These are phyloP conservation scores for Acanthisitta chloris DNA, from an alignment of 2,113 vertebrate species.

Conservation along the genomic window DNA sequence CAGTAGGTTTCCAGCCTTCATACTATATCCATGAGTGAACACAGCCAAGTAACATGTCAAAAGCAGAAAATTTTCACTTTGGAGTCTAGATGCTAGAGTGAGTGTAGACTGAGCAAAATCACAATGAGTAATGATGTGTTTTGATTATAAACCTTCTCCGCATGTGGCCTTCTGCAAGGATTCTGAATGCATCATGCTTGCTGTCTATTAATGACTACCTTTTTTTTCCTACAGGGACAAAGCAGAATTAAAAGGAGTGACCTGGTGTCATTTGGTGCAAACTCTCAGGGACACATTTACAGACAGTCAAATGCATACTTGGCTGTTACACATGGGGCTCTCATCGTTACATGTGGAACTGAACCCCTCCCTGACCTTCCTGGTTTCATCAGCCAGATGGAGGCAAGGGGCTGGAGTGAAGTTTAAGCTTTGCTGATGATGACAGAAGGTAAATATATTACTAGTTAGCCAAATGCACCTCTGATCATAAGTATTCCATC, in stretches of 20 bases:
- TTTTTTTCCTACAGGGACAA: neutral
- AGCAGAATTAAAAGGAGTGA: neutral
- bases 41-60: slow-evolving; percentile 13
- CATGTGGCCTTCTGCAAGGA: slow-evolving; percentile 15
- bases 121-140: slow-evolving; percentile 23
- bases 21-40: neutral
- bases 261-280: neutral
- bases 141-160: slow-evolving; percentile 31
- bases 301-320: neutral
- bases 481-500: neutral
- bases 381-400: neutral
- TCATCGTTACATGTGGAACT: neutral
- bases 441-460: neutral
- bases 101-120: neutral
- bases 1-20: slow-evolving; percentile 18
- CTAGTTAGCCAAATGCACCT: neutral
- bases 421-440: neutral
- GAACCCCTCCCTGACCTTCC: neutral
- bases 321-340: neutral
- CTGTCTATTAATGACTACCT: neutral
- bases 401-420: neutral
- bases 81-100: neutral
- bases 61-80: slow-evolving; percentile 10
- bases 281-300: neutral
- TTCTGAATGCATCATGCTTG: neutral